Conservation (phyloP, 2,113 vertebrate genomes). For the Egretta garzetta region DNA sequence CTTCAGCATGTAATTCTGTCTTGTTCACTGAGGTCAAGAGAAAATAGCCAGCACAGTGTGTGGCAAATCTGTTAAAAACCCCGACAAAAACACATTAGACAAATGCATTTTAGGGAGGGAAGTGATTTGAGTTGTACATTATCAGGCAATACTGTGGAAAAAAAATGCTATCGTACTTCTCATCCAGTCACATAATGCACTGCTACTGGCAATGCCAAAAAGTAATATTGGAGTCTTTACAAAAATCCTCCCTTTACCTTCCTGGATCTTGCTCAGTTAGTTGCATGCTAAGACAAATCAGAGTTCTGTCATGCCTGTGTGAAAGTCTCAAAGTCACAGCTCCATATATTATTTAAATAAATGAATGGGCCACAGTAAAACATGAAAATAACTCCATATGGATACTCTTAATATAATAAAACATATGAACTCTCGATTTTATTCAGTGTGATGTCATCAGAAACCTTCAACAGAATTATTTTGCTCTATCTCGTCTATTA, state of each 20-base stretch:
- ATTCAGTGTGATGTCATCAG: not conserved
- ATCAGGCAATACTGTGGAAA: not conserved
- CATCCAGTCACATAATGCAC: not conserved
- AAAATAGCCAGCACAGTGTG: rapidly evolving
- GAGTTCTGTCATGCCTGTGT: not conserved
- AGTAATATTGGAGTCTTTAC: not conserved
- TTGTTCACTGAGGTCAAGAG: not conserved
- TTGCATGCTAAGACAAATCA: not conserved
- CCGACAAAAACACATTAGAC: not conserved
- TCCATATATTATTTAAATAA: not conserved
- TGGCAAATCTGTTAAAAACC: not conserved
- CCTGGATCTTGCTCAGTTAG: not conserved
- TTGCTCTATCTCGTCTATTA: not conserved
- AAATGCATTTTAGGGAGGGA: not conserved
- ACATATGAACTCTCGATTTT: not conserved
- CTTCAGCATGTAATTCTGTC: not conserved
- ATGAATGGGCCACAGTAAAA: not conserved
- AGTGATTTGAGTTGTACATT: not conserved
- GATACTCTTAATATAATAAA: not conserved
- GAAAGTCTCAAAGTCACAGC: not conserved
- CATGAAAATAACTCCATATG: not conserved
- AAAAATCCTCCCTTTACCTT: not conserved
- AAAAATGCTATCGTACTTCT: not conserved
- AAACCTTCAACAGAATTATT: conserved; percentile 15
- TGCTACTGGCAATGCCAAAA: not conserved